Evolutionary conservation across 2,113 vertebrate genomes (phyloP).

Genomic region (Uropsilus gracilis): DNA sequence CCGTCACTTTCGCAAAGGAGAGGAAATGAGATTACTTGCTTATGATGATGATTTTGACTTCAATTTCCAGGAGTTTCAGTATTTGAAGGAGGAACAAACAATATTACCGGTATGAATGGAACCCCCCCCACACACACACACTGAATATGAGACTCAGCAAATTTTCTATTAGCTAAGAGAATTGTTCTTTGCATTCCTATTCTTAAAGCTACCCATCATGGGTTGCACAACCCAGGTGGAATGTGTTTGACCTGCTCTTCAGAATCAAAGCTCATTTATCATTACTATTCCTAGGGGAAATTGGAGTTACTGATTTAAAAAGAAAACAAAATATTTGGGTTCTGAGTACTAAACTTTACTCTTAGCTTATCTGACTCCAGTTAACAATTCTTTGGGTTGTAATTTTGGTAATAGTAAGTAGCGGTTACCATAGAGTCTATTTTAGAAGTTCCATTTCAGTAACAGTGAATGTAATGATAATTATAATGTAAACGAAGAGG

Average conservation of each 20-base stretch:
- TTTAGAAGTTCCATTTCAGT: slow-evolving; percentile 30
- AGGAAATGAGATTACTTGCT: slow-evolving; percentile 89
- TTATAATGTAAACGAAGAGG: not conserved
- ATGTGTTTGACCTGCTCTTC: slow-evolving; percentile 67
- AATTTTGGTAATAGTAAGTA: not conserved
- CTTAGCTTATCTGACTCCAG: not conserved
- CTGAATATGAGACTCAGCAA: not conserved
- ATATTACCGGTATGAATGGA: slow-evolving; percentile 87
- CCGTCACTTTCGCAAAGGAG: slow-evolving; percentile 88
- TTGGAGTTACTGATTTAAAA: slow-evolving; percentile 39
- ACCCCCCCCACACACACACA: slow-evolving; percentile 54
- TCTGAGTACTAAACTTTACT: not conserved
- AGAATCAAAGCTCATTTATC: slow-evolving; percentile 57
- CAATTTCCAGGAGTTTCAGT: slow-evolving; percentile 95
- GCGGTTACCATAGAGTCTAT: not conserved
- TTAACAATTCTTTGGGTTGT: not conserved
- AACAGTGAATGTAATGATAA: not conserved
- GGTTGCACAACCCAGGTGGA: slow-evolving; percentile 40
- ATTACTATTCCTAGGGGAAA: not conserved
- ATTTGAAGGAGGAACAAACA: slow-evolving; percentile 89
- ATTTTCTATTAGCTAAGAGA: not conserved
- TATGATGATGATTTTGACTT: slow-evolving; percentile 92
- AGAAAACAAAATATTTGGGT: not conserved
- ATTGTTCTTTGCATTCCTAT: not conserved
- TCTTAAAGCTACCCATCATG: not conserved